Evolutionary conservation across 2,888 invertebrate species (phyloP).

Genomic region (Oscheius sp.): DNA sequence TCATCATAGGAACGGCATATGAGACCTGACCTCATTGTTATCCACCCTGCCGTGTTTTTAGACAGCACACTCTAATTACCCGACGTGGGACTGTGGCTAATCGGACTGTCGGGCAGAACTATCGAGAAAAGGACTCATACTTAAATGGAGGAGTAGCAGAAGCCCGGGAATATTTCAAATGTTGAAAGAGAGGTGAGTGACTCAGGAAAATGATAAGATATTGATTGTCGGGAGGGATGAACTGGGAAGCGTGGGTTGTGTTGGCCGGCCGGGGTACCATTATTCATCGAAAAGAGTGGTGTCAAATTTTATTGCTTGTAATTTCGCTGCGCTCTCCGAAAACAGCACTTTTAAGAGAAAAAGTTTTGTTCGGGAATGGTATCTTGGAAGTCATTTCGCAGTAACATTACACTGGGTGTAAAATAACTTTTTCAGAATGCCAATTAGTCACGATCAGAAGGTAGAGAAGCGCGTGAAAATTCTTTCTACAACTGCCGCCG

Average conservation of each 20-base stretch:
- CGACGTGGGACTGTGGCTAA: not conserved
- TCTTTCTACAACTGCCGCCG: not conserved
- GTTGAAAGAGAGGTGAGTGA: not conserved
- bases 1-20: constrained; percentile 21
- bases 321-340: too few species aligned
- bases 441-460: not conserved
- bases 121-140: not conserved
- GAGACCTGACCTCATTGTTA: constrained; percentile 26
- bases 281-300: too few species aligned
- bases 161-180: not conserved
- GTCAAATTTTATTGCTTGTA: too few species aligned
- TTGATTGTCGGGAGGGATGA: constrained; percentile 7
- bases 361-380: not conserved
- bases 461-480: not conserved
- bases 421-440: constrained; percentile 3
- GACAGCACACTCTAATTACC: constrained; percentile 3
- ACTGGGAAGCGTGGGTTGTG: too few species aligned
- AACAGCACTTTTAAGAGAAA: too few species aligned
- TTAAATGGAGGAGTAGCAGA: not conserved
- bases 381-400: constrained; percentile 17
- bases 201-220: constrained; percentile 11
- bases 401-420: constrained; percentile 17
- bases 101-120: not conserved
- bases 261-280: too few species aligned
- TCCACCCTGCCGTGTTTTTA: not conserved